Base-by-base conservation (phyloP, 2,797 vertebrate genomes). In the Gymnothorax reevesii region DNA sequence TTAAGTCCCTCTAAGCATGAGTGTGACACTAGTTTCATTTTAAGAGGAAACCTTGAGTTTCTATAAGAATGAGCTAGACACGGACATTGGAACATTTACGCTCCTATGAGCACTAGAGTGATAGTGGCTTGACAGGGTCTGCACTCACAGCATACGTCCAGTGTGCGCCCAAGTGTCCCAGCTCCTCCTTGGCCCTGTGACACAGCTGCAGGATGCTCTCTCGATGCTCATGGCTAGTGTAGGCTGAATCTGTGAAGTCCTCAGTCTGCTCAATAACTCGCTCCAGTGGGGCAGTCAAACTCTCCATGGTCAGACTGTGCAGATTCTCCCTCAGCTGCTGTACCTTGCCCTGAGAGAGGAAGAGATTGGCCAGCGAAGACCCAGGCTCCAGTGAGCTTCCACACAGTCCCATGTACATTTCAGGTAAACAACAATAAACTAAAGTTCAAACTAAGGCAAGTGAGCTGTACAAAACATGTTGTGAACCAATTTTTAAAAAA, bases 171-270 rank as follows among this genome's bases (percentile, higher is more conserved):
- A 99, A 95, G 95, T 98, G 97, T 93, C 97, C 97, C 91, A 98
- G 93, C 86, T 99, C 98, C 93, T 95, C 95, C 90, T 96, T 96
- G 25, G 96, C 94, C 91, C 96, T 96, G 90, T 97, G 96, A 89
- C 97, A 97, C 92, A 99, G 92, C 79, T 96, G 96, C 88, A 99
- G 93, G 92, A 99, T 99, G 89, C 94, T 96, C 89, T 99, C 97
- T 88, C 99, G 95, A 93, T 98, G 97, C 94, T 99, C 98, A 33
- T 99, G 99, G 92, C 97, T 97, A 92, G 98, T 99, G 94, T 99
- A 99, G 71, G 99, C 97, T 71, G 98, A 99, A 90, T 99, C 98
- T 0, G 99, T 99, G 93, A 99, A 99, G 92, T 99, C 98, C 92
- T 99, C 98, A 0, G 96, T 99, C 87, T 97, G 96, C 93, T 99